These are phyloP conservation scores for Phoxinus dragarum DNA, from an alignment of 2,797 vertebrate species.

Conservation along the genomic window DNA sequence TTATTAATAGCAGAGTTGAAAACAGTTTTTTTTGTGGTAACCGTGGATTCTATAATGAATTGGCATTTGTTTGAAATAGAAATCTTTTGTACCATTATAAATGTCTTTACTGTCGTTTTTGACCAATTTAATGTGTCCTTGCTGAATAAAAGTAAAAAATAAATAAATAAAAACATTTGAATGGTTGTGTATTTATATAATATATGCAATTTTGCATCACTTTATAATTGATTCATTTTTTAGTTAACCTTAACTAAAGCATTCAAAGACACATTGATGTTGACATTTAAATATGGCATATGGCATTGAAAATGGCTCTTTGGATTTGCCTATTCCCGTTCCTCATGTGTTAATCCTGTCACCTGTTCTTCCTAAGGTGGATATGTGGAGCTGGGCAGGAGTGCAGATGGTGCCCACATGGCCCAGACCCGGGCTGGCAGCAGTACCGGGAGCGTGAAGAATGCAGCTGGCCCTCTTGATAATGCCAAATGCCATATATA, in stretches of 20 bases:
- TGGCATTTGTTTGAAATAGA: not conserved
- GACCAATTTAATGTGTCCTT: not conserved
- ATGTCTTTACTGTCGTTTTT: not conserved
- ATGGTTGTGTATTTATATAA: not conserved
- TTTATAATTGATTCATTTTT: not conserved
- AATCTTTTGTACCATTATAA: not conserved
- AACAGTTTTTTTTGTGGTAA: not conserved
- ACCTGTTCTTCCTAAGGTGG: constrained; percentile 54
- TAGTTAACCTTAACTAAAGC: not conserved
- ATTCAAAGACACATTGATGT: not conserved
- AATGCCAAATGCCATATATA: constrained; percentile 69
- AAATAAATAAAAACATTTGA: too few relatives aligned
- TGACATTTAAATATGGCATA: not conserved
- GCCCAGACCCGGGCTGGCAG: constrained; percentile 62
- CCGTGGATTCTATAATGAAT: too few relatives aligned
- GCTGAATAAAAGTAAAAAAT: not conserved
- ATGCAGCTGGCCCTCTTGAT: constrained; percentile 72
- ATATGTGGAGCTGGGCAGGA: constrained; percentile 39
- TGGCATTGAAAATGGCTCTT: constrained; percentile 17
- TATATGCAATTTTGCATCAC: not conserved
- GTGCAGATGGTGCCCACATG: constrained; percentile 60
- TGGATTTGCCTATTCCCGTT: constrained; percentile 36
- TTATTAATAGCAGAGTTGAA: not conserved
- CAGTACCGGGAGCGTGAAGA: constrained; percentile 67
- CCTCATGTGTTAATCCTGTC: constrained; percentile 41